A percentile compares a stretch with the other conserved stretches of the same genome.
Evolutionary conservation across 2,888 invertebrate genomes (phyloP).

Genomic region (Polyommatus iphigenia): DNA sequence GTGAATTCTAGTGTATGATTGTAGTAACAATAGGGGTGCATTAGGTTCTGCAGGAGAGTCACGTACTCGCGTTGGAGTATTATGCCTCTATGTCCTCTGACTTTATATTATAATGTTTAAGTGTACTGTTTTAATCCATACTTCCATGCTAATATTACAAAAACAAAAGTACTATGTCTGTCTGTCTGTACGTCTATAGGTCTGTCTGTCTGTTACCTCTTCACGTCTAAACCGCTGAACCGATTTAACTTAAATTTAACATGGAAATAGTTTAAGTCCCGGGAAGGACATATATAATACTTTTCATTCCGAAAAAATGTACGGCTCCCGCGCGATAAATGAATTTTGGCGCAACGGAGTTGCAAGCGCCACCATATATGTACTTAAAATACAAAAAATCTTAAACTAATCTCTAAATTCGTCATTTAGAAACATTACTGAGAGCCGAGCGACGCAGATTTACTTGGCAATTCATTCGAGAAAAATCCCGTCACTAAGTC

Average conservation of each 20-base stretch:
- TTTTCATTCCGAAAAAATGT: no score
- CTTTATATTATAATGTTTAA: neutral
- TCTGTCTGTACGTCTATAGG: no score
- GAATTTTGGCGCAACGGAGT: no score
- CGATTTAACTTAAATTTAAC: no score
- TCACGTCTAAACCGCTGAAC: no score
- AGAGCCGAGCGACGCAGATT: constrained; percentile 21
- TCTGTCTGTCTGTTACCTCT: no score
- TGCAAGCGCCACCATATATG: no score
- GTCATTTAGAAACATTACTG: neutral
- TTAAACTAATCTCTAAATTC: neutral
- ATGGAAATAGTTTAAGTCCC: no score
- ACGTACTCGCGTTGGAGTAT: constrained; percentile 9
- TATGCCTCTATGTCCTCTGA: neutral
- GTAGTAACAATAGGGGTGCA: neutral
- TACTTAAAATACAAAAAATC: no score
- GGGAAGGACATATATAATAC: no score
- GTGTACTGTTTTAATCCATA: neutral
- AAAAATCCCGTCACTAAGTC: constrained; percentile 31
- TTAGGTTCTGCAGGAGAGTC: neutral
- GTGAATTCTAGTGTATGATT: neutral
- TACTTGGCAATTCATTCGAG: constrained; percentile 29
- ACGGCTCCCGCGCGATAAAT: no score
- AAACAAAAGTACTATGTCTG: no score
- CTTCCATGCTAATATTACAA: neutral